phyloP scores from a whole-genome alignment of 2,888 invertebrate genomes.

The Meiosimyza decipiens region DNA sequence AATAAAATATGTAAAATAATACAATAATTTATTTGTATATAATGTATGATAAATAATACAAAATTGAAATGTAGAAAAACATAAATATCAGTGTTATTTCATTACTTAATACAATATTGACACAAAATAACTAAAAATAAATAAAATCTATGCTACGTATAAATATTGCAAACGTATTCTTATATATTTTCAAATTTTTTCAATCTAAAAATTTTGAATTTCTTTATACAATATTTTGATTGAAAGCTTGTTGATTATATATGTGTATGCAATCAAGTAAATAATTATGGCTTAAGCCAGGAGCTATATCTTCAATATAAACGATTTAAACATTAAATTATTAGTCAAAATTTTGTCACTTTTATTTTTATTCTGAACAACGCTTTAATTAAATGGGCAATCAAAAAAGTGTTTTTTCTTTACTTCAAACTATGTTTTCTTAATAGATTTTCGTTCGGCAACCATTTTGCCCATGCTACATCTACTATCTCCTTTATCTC shows the following conservation, averaged over 20 bases:
- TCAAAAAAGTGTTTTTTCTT: too few species aligned
- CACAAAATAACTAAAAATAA: too few species aligned
- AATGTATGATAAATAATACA: neutral
- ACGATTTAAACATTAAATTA: too few species aligned
- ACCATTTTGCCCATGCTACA: too few species aligned
- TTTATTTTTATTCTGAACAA: too few species aligned
- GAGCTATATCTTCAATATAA: too few species aligned
- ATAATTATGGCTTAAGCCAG: too few species aligned
- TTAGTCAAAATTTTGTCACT: too few species aligned
- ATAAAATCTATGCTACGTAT: slow-evolving; percentile 29
- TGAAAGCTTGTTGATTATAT: slow-evolving; percentile 2
- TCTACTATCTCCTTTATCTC: too few species aligned
- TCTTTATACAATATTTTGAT: neutral
- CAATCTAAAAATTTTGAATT: neutral
- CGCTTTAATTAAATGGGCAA: too few species aligned
- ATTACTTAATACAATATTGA: slow-evolving; percentile 12
- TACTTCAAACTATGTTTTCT: too few species aligned
- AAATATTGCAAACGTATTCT: slow-evolving; percentile 30
- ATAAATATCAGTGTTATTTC: slow-evolving; percentile 2
- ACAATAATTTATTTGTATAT: neutral
- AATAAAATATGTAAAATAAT: neutral
- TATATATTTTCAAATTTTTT: neutral
- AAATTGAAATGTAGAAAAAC: neutral
- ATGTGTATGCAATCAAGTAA: neutral
- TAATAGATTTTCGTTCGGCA: too few species aligned